phyloP scores from a whole-genome alignment of 2,888 invertebrate species.

The Platerodrilus igneus region DNA sequence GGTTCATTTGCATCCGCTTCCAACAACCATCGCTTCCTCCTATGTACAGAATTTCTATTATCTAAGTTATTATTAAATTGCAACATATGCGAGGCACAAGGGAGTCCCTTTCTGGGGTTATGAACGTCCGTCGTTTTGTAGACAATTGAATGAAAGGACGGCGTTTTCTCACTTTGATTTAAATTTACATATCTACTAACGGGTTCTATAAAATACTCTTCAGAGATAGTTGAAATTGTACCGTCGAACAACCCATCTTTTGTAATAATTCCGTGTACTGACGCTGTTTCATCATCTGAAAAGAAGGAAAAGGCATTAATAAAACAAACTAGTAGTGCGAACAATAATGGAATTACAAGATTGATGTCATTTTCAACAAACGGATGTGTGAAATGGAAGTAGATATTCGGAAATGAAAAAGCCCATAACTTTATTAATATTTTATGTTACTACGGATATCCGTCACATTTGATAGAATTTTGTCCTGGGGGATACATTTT shows the following conservation, averaged over 20 bases:
- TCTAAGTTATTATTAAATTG: conserved; percentile 34
- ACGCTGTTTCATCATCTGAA: conserved; percentile 73
- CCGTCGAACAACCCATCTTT: conserved; percentile 87
- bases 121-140: conserved; percentile 77
- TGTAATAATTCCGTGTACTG: conserved; percentile 82
- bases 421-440: conserved; percentile 23
- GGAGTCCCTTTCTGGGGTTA: conserved; percentile 43
- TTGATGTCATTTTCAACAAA: conserved; percentile 11
- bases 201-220: conserved; percentile 83
- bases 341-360: conserved; percentile 9
- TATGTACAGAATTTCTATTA: conserved; percentile 29
- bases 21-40: conserved; percentile 64
- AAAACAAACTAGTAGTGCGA: neutral
- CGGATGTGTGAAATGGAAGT: conserved; percentile 15
- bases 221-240: conserved; percentile 69
- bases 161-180: conserved; percentile 49
- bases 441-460: conserved; percentile 19
- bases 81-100: conserved; percentile 42
- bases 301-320: conserved; percentile 2
- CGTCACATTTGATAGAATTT: conserved; percentile 17
- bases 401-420: conserved; percentile 16
- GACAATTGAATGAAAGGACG: conserved; percentile 73
- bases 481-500: conserved; percentile 7
- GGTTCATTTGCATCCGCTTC: conserved; percentile 56
- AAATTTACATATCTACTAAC: conserved; percentile 59